Evolutionary conservation across 2,888 invertebrate species (phyloP).

Genomic region (Drosophila ustulata): DNA sequence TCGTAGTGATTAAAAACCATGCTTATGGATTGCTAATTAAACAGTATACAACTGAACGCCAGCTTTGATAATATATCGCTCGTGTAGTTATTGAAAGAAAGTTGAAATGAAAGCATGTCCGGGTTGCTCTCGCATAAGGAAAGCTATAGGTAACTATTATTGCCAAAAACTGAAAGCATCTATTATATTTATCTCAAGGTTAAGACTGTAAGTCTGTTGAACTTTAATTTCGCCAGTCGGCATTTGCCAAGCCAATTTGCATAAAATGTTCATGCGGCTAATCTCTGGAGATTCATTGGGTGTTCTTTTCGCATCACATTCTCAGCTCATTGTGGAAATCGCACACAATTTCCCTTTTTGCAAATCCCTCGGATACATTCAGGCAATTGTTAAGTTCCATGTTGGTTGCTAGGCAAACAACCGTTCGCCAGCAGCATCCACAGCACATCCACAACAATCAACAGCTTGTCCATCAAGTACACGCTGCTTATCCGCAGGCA

Average conservation of each 20-base stretch:
- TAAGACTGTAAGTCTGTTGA: neutral
- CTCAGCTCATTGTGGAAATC: slow-evolving; percentile 14
- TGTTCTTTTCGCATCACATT: neutral
- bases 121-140: neutral
- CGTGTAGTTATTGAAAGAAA: neutral
- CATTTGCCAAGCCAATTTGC: slow-evolving; percentile 6
- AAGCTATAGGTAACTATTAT: neutral
- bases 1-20: slow-evolving; percentile 5
- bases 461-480: slow-evolving; percentile 54
- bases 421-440: slow-evolving; percentile 27
- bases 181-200: neutral
- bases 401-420: slow-evolving; percentile 19
- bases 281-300: slow-evolving; percentile 18
- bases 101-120: neutral
- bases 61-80: neutral
- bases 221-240: neutral
- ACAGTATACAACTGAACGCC: neutral
- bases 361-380: slow-evolving; percentile 24
- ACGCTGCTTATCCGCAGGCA: slow-evolving; percentile 21
- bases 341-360: slow-evolving; percentile 4
- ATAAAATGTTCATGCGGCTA: slow-evolving; percentile 20
- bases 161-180: neutral
- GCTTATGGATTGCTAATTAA: slow-evolving; percentile 11
- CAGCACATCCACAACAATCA: slow-evolving; percentile 64
- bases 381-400: slow-evolving; percentile 26